These are phyloP conservation scores for Macropis europaea DNA, from an alignment of 2,888 invertebrate genomes.

Conservation along the genomic window DNA sequence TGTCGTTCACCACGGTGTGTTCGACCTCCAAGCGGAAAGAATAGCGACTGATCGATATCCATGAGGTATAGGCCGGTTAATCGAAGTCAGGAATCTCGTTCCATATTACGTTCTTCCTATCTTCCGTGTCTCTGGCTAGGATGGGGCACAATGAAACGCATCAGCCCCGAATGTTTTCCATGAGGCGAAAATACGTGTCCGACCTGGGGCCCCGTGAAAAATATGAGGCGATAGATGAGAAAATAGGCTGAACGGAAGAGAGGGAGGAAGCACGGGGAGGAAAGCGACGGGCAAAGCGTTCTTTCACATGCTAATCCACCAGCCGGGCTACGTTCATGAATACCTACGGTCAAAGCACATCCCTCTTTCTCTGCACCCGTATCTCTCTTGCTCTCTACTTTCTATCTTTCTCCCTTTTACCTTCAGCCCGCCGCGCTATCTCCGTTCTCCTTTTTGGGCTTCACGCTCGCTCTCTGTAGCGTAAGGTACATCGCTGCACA, in stretches of 20 bases:
- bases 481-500: slow-evolving; percentile 44
- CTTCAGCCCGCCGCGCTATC: background rate
- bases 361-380: slow-evolving; percentile 50
- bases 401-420: slow-evolving; percentile 18
- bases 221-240: slow-evolving; percentile 57
- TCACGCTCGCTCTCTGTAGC: slow-evolving; percentile 25
- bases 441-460: slow-evolving; percentile 18
- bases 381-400: slow-evolving; percentile 17
- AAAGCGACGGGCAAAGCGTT: slow-evolving; percentile 75
- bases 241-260: slow-evolving; percentile 33
- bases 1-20: background rate
- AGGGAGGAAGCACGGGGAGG: slow-evolving; percentile 55
- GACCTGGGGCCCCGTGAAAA: slow-evolving; percentile 51
- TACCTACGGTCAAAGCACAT: slow-evolving; percentile 77
- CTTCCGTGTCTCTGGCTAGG: background rate
- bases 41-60: slow-evolving; percentile 37
- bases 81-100: slow-evolving; percentile 39
- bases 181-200: slow-evolving; percentile 44
- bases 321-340: slow-evolving; percentile 76
- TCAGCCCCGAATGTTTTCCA: slow-evolving; percentile 22
- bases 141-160: slow-evolving; percentile 23
- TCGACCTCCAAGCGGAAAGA: slow-evolving; percentile 9
- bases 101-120: slow-evolving; percentile 29
- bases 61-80: slow-evolving; percentile 33
- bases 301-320: slow-evolving; percentile 79